Base-by-base conservation (phyloP, 2,888 invertebrate genomes). In the Trissolcus japonicus region DNA sequence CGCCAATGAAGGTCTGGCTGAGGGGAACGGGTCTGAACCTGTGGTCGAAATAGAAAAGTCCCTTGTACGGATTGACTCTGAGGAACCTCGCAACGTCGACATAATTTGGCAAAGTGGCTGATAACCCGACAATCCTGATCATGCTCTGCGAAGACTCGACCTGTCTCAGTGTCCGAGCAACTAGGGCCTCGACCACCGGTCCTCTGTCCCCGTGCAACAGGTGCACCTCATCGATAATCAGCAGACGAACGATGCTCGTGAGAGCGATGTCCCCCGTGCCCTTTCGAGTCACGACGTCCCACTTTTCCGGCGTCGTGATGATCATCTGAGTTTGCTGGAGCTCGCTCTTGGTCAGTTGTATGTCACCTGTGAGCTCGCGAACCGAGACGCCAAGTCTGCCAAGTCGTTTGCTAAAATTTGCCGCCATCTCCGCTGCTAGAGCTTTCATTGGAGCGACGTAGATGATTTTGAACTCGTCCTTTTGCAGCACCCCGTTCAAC, bases 381-480 rank as follows among this genome's bases (percentile, higher is more conserved):
- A 99, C 99, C 0, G 90, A 86, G 25, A 99, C 93, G 6, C 98
- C 97, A 29, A 93, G 85, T 0, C 94, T 92, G 46, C 92, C 91
- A 0, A 99, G 91, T 60, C 96, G 93, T 82, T 94, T 94, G 4
- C 94, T 93, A 89, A 99, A 99, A 88, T 96, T 99, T 0, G 93
- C 92, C 0, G 98, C 97, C 98, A 99, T 99, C 91, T 99, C 99
- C 0, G 98, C 94, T 0, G 99, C 99, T 48, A 99, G 90, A 0
- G 99, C 99, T 91, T 99, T 99, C 99, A 99, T 99, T 1, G 99
- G 99, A 0, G 99, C 99, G 81, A 99, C 96, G 89, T 99, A 99
- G 59, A 99, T 95, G 82, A 99, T 97, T 94, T 99, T 99, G 86
- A 99, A 99, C 83, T 96, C 94, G 89, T 98, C 95, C 84, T 95